Evolutionary conservation across 2,113 vertebrate genomes (phyloP).

Genomic region (Leptobrachium leishanense): DNA sequence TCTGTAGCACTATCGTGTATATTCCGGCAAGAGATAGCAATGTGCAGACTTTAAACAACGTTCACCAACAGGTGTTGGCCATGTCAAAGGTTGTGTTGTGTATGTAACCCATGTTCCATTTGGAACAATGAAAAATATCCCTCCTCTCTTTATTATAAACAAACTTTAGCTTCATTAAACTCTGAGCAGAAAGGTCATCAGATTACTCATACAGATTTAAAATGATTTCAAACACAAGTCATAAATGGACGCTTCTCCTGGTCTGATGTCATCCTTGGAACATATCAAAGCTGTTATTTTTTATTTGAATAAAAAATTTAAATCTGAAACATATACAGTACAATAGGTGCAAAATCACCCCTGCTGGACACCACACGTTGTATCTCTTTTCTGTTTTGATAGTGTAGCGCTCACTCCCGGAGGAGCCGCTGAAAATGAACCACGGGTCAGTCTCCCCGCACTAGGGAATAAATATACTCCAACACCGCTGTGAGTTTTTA

Average conservation of each 20-base stretch:
- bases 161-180: slow-evolving; percentile 71
- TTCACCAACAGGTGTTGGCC: slow-evolving; percentile 82
- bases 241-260: background rate
- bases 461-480: no score
- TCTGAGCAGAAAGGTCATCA: slow-evolving; percentile 71
- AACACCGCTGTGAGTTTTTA: no score
- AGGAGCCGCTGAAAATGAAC: no score
- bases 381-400: no score
- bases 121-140: slow-evolving; percentile 78
- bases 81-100: slow-evolving; percentile 81
- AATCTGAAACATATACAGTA: no score
- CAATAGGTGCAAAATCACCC: no score
- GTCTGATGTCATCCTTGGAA: background rate
- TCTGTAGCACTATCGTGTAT: no score
- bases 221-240: accelerated
- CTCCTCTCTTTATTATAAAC: slow-evolving; percentile 74
- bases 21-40: no score
- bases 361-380: no score
- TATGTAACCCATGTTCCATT: slow-evolving; percentile 83
- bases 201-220: slow-evolving; percentile 72
- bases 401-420: no score
- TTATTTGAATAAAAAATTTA: background rate
- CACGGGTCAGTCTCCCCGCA: no score
- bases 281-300: background rate
- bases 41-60: background rate